A percentile compares a stretch with the other conserved stretches of the same genome.
These are phyloP conservation scores for Cyanoderma ruficeps DNA, from an alignment of 2,113 vertebrate genomes.

Conservation along the genomic window DNA sequence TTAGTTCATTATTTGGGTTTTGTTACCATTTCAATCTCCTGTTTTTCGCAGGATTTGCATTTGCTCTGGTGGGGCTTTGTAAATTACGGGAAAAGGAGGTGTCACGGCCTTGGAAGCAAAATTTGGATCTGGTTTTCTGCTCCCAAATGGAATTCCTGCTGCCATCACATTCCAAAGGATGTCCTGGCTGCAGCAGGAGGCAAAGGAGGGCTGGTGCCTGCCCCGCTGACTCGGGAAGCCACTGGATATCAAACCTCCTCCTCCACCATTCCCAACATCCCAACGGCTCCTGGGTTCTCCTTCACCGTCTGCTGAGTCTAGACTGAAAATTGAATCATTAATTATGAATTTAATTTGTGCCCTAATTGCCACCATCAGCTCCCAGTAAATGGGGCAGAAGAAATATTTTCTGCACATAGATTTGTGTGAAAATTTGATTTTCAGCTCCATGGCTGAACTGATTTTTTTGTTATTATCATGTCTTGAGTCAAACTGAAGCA, in stretches of 20 bases:
- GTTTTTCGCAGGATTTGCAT: background rate
- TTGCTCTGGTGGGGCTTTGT: background rate
- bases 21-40: background rate
- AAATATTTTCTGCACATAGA: background rate
- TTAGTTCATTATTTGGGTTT: accelerated
- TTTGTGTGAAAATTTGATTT: background rate
- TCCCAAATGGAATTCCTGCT: background rate
- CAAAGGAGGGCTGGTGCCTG: background rate
- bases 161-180: background rate
- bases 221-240: accelerated
- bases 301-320: background rate
- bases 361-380: background rate
- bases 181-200: background rate
- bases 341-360: background rate
- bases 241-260: background rate
- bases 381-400: background rate
- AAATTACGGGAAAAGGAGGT: accelerated
- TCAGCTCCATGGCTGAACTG: background rate
- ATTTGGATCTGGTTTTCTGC: background rate
- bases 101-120: accelerated
- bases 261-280: background rate
- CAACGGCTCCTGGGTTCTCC: background rate
- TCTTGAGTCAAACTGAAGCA: background rate
- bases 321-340: background rate
- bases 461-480: background rate